A percentile compares a stretch with the other conserved stretches of the same genome.
Conservation (phyloP, 2,888 invertebrate species). For the Aplocera efformata region DNA sequence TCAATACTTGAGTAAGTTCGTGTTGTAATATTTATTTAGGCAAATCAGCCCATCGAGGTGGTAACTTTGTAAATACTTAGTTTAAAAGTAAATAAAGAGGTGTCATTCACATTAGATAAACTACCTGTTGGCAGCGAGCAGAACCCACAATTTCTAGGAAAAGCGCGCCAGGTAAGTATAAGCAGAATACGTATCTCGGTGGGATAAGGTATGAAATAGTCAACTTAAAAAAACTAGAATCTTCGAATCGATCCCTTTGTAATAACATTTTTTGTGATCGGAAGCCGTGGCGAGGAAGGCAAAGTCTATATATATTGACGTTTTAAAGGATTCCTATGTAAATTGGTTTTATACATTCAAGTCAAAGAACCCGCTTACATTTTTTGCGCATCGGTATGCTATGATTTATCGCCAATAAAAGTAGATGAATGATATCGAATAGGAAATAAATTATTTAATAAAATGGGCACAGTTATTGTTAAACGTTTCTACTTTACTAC, state of each 20-base stretch:
- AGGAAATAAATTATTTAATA: constrained; percentile 19
- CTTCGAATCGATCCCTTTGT: constrained; percentile 23
- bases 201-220: constrained; percentile 16
- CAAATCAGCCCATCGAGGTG: constrained; percentile 25
- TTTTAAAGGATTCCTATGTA: constrained; percentile 60
- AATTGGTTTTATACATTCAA: constrained; percentile 45
- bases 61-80: constrained; percentile 33
- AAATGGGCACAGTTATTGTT: constrained; percentile 15
- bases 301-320: constrained; percentile 55
- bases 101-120: constrained; percentile 37
- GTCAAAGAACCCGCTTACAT: constrained; percentile 50
- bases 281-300: constrained; percentile 47
- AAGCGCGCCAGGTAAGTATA: constrained; percentile 19
- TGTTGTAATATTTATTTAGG: constrained; percentile 32
- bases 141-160: constrained; percentile 27
- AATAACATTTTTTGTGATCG: constrained; percentile 45
- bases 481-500: constrained; percentile 8
- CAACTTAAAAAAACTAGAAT: constrained; percentile 4
- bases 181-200: constrained; percentile 8
- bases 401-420: constrained; percentile 38
- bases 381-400: constrained; percentile 34
- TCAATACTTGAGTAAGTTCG: constrained; percentile 19
- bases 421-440: constrained; percentile 27
- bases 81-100: constrained; percentile 31
- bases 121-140: constrained; percentile 21